Evolutionary conservation across 2,113 vertebrate species (phyloP).

Genomic region (Apodemus sylvaticus): DNA sequence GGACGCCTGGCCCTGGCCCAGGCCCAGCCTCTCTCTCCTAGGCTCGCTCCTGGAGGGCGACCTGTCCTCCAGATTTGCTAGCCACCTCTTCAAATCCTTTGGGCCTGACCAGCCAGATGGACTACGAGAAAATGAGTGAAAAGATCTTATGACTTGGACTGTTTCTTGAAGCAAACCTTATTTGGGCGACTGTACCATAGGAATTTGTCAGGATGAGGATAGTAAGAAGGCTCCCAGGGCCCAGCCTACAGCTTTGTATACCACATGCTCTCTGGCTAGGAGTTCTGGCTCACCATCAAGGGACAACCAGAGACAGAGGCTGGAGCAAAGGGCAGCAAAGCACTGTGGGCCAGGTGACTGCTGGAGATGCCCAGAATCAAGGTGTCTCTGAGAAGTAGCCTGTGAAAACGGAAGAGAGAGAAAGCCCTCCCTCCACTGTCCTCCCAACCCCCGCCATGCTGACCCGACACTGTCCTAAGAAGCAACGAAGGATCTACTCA

Average conservation of each 20-base stretch:
- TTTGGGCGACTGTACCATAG: background rate
- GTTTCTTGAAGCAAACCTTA: background rate
- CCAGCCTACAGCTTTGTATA: background rate
- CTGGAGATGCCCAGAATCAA: background rate
- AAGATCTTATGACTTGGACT: background rate
- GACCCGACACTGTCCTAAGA: background rate
- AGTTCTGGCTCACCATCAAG: too few species aligned
- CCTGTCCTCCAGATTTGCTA: background rate
- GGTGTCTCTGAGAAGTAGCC: too few species aligned
- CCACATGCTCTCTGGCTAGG: background rate
- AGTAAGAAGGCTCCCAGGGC: background rate
- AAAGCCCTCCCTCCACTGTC: too few species aligned
- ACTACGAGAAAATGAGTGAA: background rate
- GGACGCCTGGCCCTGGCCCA: background rate
- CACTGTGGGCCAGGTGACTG: background rate
- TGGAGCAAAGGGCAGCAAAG: background rate
- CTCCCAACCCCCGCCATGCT: background rate
- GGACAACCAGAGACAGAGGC: background rate
- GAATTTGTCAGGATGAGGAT: fast-evolving
- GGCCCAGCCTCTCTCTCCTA: background rate
- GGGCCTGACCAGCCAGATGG: background rate
- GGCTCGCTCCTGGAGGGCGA: background rate
- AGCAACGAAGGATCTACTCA: background rate
- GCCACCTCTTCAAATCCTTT: background rate
- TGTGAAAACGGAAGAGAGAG: background rate